Conservation (phyloP, 2,113 vertebrate genomes). For the Catagonus wagneri region DNA sequence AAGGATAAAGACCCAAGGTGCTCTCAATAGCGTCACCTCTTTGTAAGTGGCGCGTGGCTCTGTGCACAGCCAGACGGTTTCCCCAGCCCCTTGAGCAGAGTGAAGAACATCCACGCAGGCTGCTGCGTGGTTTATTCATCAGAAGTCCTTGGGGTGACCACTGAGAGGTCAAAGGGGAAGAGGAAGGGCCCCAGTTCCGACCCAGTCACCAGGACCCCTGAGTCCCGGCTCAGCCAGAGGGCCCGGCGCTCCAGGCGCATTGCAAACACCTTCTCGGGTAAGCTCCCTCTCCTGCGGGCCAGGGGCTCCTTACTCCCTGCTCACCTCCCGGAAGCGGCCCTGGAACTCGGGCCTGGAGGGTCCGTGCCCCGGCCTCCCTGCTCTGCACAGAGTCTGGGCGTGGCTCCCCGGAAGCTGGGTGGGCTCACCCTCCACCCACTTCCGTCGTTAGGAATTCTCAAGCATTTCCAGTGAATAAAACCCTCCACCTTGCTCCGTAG, state of each 20-base stretch:
- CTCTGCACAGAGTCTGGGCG: accelerated
- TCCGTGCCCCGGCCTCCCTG: not conserved
- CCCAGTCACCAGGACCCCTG: not conserved
- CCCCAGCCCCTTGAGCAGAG: accelerated
- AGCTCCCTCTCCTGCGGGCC: no score
- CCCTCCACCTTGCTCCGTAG: not conserved
- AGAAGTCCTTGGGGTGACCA: accelerated
- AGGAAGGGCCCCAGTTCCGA: accelerated
- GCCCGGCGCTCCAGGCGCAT: no score
- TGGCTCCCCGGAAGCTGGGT: accelerated
- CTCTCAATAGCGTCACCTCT: accelerated
- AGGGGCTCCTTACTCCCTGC: no score
- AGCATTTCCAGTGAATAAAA: not conserved
- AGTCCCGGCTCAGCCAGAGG: not conserved
- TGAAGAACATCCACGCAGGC: accelerated
- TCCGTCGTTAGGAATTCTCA: not conserved
- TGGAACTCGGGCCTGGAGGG: not conserved
- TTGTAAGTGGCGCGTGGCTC: accelerated
- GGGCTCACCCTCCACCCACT: accelerated
- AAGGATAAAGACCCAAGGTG: not conserved
- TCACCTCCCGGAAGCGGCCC: not conserved
- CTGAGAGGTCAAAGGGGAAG: not conserved
- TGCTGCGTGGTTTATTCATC: accelerated
- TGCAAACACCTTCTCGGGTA: accelerated
- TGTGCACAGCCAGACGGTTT: accelerated